Percentiles rank a stretch among this genome's conserved stretches.
Conservation (phyloP, 2,113 vertebrate genomes). For the Aptenodytes patagonicus region DNA sequence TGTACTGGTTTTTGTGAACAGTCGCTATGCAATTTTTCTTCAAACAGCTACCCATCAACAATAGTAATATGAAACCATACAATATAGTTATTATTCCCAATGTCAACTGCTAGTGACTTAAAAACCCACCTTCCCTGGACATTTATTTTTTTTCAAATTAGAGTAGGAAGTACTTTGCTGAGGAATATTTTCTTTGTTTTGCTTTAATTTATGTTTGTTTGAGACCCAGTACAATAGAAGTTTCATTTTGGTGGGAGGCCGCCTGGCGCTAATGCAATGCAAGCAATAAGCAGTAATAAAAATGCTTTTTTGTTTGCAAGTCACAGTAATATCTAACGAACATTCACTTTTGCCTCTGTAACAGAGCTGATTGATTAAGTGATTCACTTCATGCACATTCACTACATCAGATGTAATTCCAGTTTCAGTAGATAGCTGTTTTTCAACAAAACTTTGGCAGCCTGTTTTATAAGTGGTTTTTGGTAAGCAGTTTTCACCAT, state of each 20-base stretch:
- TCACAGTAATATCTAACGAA: background rate
- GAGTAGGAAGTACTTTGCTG: background rate
- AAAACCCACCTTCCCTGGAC: background rate
- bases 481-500: background rate
- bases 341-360: background rate
- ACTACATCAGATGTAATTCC: background rate
- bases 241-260: background rate
- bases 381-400: background rate
- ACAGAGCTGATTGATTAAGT: background rate
- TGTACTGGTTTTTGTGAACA: background rate
- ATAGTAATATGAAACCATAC: background rate
- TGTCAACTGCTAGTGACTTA: background rate
- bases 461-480: background rate
- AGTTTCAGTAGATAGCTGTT: background rate
- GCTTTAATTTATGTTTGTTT: background rate
- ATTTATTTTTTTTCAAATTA: background rate
- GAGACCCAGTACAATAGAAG: background rate
- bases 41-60: background rate
- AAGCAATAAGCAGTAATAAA: background rate
- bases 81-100: background rate
- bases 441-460: background rate
- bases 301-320: background rate
- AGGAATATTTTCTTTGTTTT: background rate
- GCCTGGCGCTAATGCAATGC: background rate
- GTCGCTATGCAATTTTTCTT: background rate